Conservation (phyloP, 2,113 vertebrate species). For the Dryoscopus gambensis region DNA sequence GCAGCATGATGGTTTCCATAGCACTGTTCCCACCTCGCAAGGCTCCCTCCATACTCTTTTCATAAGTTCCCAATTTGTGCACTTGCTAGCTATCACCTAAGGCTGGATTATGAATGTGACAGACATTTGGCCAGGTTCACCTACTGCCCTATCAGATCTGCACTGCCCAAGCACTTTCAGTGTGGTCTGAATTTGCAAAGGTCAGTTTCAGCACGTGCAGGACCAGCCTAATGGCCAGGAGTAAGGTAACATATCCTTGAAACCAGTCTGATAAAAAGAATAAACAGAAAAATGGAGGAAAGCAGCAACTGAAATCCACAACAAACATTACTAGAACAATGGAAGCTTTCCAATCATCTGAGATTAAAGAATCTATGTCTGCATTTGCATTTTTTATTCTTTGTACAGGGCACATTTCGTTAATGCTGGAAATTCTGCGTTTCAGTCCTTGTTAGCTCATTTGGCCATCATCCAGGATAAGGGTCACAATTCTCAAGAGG, state of each 20-base stretch:
- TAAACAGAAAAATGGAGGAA: not conserved
- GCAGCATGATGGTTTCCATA: not conserved
- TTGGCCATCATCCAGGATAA: not conserved
- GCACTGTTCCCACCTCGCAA: not conserved
- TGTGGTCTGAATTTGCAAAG: not conserved
- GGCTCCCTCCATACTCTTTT: not conserved
- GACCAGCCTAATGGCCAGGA: not conserved
- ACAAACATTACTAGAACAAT: not conserved
- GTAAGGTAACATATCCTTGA: conserved; percentile 3
- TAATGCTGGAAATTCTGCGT: not conserved
- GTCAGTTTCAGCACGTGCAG: not conserved
- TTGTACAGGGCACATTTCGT: not conserved
- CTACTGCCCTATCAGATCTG: not conserved
- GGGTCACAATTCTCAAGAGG: not conserved
- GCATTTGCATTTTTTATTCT: not conserved
- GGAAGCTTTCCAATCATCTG: not conserved
- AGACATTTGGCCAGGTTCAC: not conserved
- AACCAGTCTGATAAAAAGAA: not conserved
- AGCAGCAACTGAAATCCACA: not conserved
- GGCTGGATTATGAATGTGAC: not conserved
- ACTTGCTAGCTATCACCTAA: not conserved
- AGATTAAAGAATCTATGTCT: not conserved
- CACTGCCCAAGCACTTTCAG: not conserved
- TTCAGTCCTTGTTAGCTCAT: not conserved
- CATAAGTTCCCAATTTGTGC: not conserved